Evolutionary conservation across 2,113 vertebrate genomes (phyloP).

Genomic region (Phalacrocorax brasilianus): DNA sequence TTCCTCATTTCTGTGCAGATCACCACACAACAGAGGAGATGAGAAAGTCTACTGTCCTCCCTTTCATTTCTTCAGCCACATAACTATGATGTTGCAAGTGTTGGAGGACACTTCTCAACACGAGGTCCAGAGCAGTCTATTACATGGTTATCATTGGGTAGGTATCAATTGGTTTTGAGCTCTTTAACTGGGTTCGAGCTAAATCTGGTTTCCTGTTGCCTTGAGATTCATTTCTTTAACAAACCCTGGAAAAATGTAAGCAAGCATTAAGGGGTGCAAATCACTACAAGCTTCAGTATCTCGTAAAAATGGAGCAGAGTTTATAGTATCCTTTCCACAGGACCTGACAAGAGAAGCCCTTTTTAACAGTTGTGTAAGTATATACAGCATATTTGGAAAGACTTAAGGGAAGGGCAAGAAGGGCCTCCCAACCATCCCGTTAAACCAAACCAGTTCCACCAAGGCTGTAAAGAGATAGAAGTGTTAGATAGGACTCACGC

Average conservation of each 20-base stretch:
- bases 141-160: background rate
- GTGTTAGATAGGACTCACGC: background rate
- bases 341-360: background rate
- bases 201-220: background rate
- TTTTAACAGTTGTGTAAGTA: background rate
- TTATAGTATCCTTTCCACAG: background rate
- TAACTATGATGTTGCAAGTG: background rate
- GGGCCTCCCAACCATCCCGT: background rate
- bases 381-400: background rate
- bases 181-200: background rate
- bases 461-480: background rate
- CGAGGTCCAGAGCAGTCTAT: background rate
- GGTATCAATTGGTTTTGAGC: background rate
- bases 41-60: background rate
- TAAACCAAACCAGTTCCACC: background rate
- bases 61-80: background rate
- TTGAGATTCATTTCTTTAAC: background rate
- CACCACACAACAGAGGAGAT: background rate
- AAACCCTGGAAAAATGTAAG: background rate
- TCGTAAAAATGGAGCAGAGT: background rate
- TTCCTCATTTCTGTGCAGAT: background rate
- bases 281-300: background rate
- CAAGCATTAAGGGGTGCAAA: background rate
- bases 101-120: background rate
- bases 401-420: background rate